Conservation (phyloP, 2,888 invertebrate genomes). For the Pyrochroa serraticornis region DNA sequence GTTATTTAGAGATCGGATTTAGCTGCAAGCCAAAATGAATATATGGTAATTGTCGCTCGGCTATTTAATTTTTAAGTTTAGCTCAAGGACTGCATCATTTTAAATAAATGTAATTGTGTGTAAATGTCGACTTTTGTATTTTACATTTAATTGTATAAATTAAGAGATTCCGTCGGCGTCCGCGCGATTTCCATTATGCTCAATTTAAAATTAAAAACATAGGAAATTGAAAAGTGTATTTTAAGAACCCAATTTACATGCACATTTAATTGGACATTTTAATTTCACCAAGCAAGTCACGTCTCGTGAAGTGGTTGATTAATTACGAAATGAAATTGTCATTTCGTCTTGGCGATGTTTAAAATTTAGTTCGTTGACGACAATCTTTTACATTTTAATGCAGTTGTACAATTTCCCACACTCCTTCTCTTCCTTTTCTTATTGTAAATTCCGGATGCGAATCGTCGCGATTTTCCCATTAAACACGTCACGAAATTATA, state of each 20-base stretch:
- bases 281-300: slow-evolving; percentile 44
- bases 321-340: slow-evolving; percentile 30
- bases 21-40: too few relatives aligned
- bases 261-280: slow-evolving; percentile 49
- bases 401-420: neutral
- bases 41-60: too few relatives aligned
- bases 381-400: slow-evolving; percentile 13
- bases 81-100: slow-evolving; percentile 5
- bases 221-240: slow-evolving; percentile 41
- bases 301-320: slow-evolving; percentile 34
- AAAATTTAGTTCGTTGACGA: slow-evolving; percentile 9
- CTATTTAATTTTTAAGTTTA: neutral
- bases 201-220: slow-evolving; percentile 44
- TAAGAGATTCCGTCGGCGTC: slow-evolving; percentile 24
- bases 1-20: too few relatives aligned
- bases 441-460: too few relatives aligned
- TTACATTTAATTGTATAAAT: slow-evolving; percentile 42
- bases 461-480: too few relatives aligned
- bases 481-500: too few relatives aligned
- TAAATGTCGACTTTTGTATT: slow-evolving; percentile 27
- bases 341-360: slow-evolving; percentile 19
- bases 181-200: slow-evolving; percentile 30
- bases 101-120: slow-evolving; percentile 25
- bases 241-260: slow-evolving; percentile 47
- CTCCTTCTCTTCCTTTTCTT: too few relatives aligned